These are phyloP conservation scores for Hemiscyllium ocellatum DNA, from an alignment of 2,113 vertebrate species.

Conservation along the genomic window DNA sequence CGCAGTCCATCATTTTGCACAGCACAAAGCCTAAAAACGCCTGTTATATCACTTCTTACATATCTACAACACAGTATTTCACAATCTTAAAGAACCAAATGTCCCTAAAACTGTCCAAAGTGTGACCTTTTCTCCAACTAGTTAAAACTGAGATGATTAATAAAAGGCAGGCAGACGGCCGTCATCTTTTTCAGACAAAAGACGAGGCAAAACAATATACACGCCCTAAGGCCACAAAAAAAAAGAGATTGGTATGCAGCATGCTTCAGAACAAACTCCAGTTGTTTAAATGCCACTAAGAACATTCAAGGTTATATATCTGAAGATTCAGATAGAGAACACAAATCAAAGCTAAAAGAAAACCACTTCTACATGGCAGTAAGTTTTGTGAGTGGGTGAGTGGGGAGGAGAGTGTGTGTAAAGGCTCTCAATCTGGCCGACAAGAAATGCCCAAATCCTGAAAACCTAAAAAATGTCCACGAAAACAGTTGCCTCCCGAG, in stretches of 20 bases:
- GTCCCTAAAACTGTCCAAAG: neutral
- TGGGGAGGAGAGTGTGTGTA: no score
- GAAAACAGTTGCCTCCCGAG: neutral
- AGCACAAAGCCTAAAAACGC: no score
- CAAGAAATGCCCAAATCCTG: neutral
- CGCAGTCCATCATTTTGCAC: neutral
- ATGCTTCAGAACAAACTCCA: neutral
- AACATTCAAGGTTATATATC: neutral
- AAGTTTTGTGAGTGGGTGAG: no score
- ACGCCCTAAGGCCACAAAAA: neutral
- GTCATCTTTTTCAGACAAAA: slow-evolving; percentile 26
- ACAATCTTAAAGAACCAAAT: neutral
- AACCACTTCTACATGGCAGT: neutral
- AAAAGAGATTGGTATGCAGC: neutral
- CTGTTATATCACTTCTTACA: neutral
- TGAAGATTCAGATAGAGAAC: neutral
- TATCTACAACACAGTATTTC: neutral
- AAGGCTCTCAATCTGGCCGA: neutral
- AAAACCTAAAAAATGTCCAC: neutral
- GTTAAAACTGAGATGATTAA: neutral
- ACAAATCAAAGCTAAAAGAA: neutral
- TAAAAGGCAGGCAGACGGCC: neutral
- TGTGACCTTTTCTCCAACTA: neutral
- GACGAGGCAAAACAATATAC: neutral
- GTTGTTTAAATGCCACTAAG: neutral